These are phyloP conservation scores for Lipophrys pholis DNA, from an alignment of 2,113 vertebrate genomes.

Conservation along the genomic window DNA sequence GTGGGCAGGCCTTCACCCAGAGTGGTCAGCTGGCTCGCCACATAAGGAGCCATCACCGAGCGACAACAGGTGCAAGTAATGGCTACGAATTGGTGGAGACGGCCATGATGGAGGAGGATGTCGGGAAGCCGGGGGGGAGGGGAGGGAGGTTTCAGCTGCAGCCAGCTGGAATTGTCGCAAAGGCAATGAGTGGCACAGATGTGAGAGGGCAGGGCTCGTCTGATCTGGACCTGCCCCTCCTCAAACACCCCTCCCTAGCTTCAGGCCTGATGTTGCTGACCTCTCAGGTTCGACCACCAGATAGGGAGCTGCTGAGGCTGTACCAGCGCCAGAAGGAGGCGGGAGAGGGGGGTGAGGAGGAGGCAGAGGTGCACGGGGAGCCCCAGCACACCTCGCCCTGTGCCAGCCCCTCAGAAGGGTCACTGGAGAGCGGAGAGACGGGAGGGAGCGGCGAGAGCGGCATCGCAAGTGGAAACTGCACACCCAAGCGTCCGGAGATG, in stretches of 20 bases:
- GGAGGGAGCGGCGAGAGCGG: conserved; percentile 84
- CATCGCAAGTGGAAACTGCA: conserved; percentile 86
- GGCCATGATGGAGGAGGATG: conserved; percentile 86
- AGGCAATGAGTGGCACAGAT: conserved; percentile 81
- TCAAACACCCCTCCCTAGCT: conserved; percentile 75
- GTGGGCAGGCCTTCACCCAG: conserved; percentile 82
- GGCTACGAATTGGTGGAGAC: conserved; percentile 78
- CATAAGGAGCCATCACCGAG: conserved; percentile 80
- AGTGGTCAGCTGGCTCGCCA: conserved; percentile 85
- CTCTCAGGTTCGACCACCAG: conserved; percentile 78
- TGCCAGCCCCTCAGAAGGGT: conserved; percentile 96
- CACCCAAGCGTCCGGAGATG: conserved; percentile 80
- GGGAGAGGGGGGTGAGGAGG: conserved; percentile 83
- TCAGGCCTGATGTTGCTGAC: conserved; percentile 73
- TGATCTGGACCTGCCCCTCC: conserved; percentile 65
- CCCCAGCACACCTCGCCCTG: conserved; percentile 93
- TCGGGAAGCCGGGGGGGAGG: conserved; percentile 42
- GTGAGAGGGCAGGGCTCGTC: conserved; percentile 44
- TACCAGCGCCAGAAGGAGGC: conserved; percentile 91
- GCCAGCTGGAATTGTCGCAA: conserved; percentile 84
- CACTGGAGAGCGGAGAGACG: conserved; percentile 91
- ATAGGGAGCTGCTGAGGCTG: conserved; percentile 88
- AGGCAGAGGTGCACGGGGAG: conserved; percentile 77
- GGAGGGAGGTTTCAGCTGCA: conserved; percentile 84
- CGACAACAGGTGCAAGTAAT: conserved; percentile 69